Conservation (phyloP, 23 tunicate genomes). For the Botrylloides violaceus region DNA sequence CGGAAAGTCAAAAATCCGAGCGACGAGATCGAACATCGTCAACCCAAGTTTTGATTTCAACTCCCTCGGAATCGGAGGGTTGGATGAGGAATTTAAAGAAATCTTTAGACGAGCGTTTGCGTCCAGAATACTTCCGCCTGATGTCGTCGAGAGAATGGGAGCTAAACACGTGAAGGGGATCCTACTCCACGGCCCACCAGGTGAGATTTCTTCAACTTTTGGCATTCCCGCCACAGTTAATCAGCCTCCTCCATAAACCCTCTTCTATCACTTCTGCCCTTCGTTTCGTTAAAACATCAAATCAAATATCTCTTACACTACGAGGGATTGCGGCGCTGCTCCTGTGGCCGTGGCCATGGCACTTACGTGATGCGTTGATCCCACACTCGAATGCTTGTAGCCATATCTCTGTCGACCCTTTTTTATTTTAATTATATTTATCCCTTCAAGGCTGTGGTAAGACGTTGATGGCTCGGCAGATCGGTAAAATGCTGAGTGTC, state of each 20-base stretch:
- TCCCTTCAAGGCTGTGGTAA: slow-evolving; percentile 99
- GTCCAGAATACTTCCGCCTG: slow-evolving; percentile 87
- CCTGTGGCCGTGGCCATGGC: too few relatives aligned
- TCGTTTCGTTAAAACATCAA: too few relatives aligned
- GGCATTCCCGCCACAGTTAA: too few relatives aligned
- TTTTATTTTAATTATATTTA: too few relatives aligned
- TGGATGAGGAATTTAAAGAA: slow-evolving; percentile 97
- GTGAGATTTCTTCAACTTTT: slow-evolving; percentile 6
- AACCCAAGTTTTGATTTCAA: slow-evolving; percentile 94
- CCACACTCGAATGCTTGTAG: too few relatives aligned
- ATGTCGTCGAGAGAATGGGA: slow-evolving; percentile 82
- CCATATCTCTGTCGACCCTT: too few relatives aligned
- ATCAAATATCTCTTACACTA: too few relatives aligned
- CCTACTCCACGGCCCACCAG: slow-evolving; percentile 87
- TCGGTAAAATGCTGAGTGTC: slow-evolving; percentile 91
- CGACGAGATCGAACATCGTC: slow-evolving; percentile 63
- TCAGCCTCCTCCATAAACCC: too few relatives aligned
- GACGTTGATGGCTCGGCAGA: slow-evolving; percentile 97
- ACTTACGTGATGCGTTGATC: too few relatives aligned
- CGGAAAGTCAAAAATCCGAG: slow-evolving; percentile 45
- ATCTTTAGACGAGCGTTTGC: slow-evolving; percentile 98
- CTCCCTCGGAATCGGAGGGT: slow-evolving; percentile 92
- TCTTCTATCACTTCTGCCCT: too few relatives aligned
- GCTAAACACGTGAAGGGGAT: slow-evolving; percentile 95
- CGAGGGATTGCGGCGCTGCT: too few relatives aligned